Evolutionary conservation across 2,113 vertebrate genomes (phyloP).

Genomic region (Excalfactoria chinensis): DNA sequence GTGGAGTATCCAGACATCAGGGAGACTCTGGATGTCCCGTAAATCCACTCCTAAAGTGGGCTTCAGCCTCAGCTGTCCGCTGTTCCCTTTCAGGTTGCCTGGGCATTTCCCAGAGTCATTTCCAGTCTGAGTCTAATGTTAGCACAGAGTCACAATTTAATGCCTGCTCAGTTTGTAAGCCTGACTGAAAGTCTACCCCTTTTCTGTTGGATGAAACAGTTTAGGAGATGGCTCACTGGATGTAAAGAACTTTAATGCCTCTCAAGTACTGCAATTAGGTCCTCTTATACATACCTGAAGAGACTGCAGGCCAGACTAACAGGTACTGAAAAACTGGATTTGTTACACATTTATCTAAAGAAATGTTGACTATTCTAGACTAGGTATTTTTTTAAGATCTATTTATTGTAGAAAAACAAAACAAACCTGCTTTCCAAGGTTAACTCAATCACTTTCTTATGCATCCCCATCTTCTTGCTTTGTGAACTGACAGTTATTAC

Average conservation of each 20-base stretch:
- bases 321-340: background rate
- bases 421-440: constrained; percentile 25
- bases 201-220: background rate
- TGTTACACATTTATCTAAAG: background rate
- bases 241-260: background rate
- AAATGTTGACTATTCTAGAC: background rate
- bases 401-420: background rate
- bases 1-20: background rate
- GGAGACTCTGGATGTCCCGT: background rate
- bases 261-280: background rate
- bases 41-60: background rate
- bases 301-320: background rate
- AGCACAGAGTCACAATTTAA: background rate
- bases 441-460: background rate
- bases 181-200: background rate
- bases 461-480: background rate
- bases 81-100: background rate
- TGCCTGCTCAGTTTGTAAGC: background rate
- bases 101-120: background rate
- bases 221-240: background rate
- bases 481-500: background rate
- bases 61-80: background rate
- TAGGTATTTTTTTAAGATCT: background rate
- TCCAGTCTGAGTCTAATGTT: background rate
- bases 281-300: background rate